Conservation (phyloP, 2,888 invertebrate genomes). For the Chesias legatella region DNA sequence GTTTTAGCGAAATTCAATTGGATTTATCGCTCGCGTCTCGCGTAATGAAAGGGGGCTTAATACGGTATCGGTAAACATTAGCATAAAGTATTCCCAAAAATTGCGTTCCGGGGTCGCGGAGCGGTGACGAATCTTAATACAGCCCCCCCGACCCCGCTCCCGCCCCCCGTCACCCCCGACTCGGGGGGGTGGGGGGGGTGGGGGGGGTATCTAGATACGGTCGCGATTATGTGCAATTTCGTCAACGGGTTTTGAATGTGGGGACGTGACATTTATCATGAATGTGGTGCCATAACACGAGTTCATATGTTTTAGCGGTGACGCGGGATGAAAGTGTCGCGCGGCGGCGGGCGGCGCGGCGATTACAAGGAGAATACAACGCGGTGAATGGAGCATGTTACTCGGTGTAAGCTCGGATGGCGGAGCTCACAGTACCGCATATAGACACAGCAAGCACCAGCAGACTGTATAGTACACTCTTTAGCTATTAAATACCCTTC, state of each 20-base stretch:
- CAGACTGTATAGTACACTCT: too few species aligned
- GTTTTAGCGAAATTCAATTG: conserved; percentile 61
- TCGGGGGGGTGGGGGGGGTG: conserved; percentile 3
- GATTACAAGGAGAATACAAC: too few species aligned
- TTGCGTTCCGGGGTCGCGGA: conserved; percentile 46
- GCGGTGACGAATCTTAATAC: conserved; percentile 56
- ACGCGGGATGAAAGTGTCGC: conserved; percentile 13
- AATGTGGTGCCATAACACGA: conserved; percentile 17
- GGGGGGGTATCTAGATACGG: conserved; percentile 12
- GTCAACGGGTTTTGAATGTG: conserved; percentile 43
- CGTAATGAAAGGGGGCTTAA: conserved; percentile 59
- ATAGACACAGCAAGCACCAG: too few species aligned
- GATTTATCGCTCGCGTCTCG: conserved; percentile 43
- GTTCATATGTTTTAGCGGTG: conserved; percentile 24
- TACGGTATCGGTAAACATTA: conserved; percentile 60
- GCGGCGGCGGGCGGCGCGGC: background rate
- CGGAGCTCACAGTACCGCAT: too few species aligned
- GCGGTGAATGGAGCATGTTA: too few species aligned
- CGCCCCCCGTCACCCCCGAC: conserved; percentile 5
- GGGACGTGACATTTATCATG: conserved; percentile 39
- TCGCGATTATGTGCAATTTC: conserved; percentile 48
- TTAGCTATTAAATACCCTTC: too few species aligned
- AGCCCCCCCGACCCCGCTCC: conserved; percentile 23
- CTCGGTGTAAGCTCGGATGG: too few species aligned
- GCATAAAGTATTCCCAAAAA: conserved; percentile 64